Conservation (phyloP, 2,113 vertebrate species). For the Sakesphorus luctuosus region DNA sequence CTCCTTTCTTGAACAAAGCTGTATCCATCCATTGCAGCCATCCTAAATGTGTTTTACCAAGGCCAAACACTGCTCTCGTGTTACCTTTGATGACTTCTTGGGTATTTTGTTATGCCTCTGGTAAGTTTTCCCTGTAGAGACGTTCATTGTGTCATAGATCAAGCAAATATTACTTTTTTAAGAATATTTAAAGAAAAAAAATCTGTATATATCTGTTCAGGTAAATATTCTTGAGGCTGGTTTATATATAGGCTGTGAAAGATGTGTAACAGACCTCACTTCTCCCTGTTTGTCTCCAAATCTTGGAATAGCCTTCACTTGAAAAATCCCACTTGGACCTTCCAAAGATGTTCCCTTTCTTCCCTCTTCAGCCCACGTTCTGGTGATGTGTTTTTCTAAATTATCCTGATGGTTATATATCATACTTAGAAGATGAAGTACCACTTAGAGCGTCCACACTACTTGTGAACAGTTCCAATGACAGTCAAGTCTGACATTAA, state of each 20-base stretch:
- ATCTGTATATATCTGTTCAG: slow-evolving; percentile 44
- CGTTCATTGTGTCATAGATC: slow-evolving; percentile 66
- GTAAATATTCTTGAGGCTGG: slow-evolving; percentile 49
- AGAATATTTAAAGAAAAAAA: background rate
- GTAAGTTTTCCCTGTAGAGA: slow-evolving; percentile 47
- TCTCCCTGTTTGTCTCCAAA: slow-evolving; percentile 26
- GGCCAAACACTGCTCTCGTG: slow-evolving; percentile 42
- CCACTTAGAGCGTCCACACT: slow-evolving; percentile 61
- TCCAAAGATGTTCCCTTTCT: slow-evolving; percentile 60
- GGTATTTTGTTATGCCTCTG: slow-evolving; percentile 55
- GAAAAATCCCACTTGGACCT: slow-evolving; percentile 38
- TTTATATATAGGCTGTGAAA: slow-evolving; percentile 45
- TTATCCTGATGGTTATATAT: slow-evolving; percentile 59
- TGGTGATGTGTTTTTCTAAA: slow-evolving; percentile 68
- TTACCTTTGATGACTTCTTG: slow-evolving; percentile 57
- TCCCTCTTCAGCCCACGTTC: slow-evolving; percentile 47
- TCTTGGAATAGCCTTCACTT: slow-evolving; percentile 53
- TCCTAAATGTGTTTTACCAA: slow-evolving; percentile 46
- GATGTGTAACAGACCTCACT: slow-evolving; percentile 47
- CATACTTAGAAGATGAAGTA: slow-evolving; percentile 62
- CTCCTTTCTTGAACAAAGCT: slow-evolving; percentile 45
- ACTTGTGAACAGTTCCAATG: slow-evolving; percentile 68
- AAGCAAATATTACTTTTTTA: slow-evolving; percentile 66
- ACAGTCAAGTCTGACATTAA: slow-evolving; percentile 69
- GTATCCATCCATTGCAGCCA: slow-evolving; percentile 30